These are phyloP conservation scores for Agonopterix arenella DNA, from an alignment of 2,888 invertebrate genomes.

Conservation along the genomic window DNA sequence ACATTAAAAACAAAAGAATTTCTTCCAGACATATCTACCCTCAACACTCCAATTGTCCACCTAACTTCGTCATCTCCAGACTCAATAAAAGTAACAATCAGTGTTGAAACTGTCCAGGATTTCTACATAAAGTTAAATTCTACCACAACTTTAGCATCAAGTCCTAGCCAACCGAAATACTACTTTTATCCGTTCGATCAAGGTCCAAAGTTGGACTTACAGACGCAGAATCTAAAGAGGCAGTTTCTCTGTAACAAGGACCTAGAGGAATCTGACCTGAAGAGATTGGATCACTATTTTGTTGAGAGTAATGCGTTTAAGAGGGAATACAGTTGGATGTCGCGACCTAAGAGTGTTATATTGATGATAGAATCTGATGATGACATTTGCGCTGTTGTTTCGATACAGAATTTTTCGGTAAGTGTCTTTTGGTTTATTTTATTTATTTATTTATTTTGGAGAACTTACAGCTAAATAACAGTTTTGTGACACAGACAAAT, in stretches of 20 bases:
- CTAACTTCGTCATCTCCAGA: constrained; percentile 80
- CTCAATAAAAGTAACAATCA: constrained; percentile 77
- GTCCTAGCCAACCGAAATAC: constrained; percentile 68
- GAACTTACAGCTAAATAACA: no score
- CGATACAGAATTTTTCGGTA: constrained; percentile 86
- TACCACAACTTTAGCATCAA: constrained; percentile 55
- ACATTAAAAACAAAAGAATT: neutral
- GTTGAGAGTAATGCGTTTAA: constrained; percentile 25
- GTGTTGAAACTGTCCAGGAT: constrained; percentile 74
- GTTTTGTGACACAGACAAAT: no score
- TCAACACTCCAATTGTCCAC: constrained; percentile 79
- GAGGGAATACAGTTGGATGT: constrained; percentile 38
- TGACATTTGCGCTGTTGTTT: constrained; percentile 85
- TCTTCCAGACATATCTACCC: constrained; percentile 47
- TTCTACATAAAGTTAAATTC: constrained; percentile 73
- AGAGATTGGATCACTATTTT: constrained; percentile 24
- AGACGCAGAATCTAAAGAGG: constrained; percentile 37
- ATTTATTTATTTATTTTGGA: no score
- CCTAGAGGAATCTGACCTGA: constrained; percentile 27
- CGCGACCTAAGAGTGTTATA: constrained; percentile 70
- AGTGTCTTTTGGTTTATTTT: no score
- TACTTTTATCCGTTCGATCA: constrained; percentile 75
- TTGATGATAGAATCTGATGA: constrained; percentile 80
- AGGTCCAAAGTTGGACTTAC: constrained; percentile 37
- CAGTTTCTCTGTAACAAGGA: constrained; percentile 77